Base-by-base conservation (phyloP, 1,140 invertebrate species). In the Apis laboriosa region DNA sequence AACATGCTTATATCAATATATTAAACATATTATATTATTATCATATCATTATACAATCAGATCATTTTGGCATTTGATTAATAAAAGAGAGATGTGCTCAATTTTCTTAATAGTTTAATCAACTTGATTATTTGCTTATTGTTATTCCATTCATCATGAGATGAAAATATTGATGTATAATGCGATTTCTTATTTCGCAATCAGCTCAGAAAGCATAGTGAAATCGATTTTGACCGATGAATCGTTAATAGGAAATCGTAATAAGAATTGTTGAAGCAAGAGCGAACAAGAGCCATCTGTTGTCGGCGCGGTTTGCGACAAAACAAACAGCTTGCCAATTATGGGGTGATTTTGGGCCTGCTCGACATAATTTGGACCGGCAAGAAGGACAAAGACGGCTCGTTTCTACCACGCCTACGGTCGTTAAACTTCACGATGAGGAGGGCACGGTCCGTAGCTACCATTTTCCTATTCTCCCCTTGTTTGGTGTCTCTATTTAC, bases 321-420 rank as follows among this genome's bases (percentile, higher is more conserved):
- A 92, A 93, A 92, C 92, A 93, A 93, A 92, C 92, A 92, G 87
- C 91, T 91, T 86, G 90, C 90, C 91, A 92, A 93, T 93, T 93
- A 92, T 82, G 81, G 80, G 73, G 80, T 88, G 87, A 92, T 92
- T 89, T 87, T 88, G 74, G 75, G 86, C 73, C 91, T 83, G 88
- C 86, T 90, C 84, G 88, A 91, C 91, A 90, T 92, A 91, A 92
- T 92, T 92, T 89, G 80, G 86, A 83, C 86, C 89, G 88, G 85
- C 86, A 83, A 28, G 17, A 34, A 77, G 90, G 89, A 92, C 91
- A 92, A 92, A 92, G 88, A 86, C 88, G 79, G 78, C 87, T 87
- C 74, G 81, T 80, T 81, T 79, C 84, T 61, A 74, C 89, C 90
- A 90, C 90, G 89, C 87, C 90, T 84, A 89, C 81, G 74, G 88